Percentiles rank a stretch among this genome's conserved stretches.
phyloP scores from a whole-genome alignment of 2,888 invertebrate species.

The Yponomeuta evonymella region DNA sequence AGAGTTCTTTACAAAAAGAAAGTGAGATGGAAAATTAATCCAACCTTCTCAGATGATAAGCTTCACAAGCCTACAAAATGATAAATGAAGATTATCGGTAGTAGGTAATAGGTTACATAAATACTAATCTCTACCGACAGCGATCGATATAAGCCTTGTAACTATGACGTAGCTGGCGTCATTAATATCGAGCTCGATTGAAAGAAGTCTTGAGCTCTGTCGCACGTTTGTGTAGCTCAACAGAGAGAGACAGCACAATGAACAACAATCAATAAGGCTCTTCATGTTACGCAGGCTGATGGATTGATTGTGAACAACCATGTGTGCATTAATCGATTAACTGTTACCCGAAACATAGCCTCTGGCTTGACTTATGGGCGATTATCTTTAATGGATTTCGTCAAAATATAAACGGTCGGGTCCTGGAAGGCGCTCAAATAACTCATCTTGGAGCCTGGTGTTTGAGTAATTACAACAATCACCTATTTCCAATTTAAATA shows the following conservation, averaged over 20 bases:
- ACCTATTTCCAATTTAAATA: slow-evolving; percentile 3
- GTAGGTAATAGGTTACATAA: slow-evolving; percentile 31
- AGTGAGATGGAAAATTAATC: neutral
- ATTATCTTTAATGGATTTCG: slow-evolving; percentile 70
- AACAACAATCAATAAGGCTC: neutral
- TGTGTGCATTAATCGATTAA: slow-evolving; percentile 69
- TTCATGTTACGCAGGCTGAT: slow-evolving; percentile 56
- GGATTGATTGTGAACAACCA: slow-evolving; percentile 70
- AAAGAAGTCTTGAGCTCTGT: no score
- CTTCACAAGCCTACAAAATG: slow-evolving; percentile 72
- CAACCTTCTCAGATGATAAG: slow-evolving; percentile 19
- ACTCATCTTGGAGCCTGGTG: neutral
- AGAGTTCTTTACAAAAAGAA: neutral
- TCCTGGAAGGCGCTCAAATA: neutral
- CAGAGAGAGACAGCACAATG: no score
- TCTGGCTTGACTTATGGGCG: slow-evolving; percentile 53
- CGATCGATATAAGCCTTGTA: neutral
- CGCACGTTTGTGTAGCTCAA: no score
- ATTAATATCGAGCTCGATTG: no score
- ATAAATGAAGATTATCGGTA: slow-evolving; percentile 72
- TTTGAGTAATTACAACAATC: neutral
- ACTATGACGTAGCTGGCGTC: no score
- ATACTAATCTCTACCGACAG: neutral
- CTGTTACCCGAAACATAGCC: slow-evolving; percentile 54
- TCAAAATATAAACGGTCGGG: slow-evolving; percentile 46